A percentile compares a stretch with the other conserved stretches of the same genome.
These are phyloP conservation scores for Nemoura dubitans DNA, from an alignment of 2,888 invertebrate species.

Conservation along the genomic window DNA sequence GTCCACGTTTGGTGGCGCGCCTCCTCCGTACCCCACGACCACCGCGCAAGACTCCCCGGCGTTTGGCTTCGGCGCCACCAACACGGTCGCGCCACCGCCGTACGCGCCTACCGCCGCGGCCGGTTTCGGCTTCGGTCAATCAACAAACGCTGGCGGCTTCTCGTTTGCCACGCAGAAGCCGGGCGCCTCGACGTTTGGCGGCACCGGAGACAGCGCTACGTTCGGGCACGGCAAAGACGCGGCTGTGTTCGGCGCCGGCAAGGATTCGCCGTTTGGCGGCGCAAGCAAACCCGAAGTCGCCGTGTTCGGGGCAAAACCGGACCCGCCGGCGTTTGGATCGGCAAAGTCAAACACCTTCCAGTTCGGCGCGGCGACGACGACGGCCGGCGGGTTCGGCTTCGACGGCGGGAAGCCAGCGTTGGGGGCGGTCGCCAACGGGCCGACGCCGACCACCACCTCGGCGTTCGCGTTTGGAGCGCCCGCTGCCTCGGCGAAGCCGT, in stretches of 20 bases:
- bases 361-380: not conserved
- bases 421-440: not conserved
- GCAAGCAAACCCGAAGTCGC: not conserved
- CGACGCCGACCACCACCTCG: not conserved
- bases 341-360: not conserved
- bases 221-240: not conserved
- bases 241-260: not conserved
- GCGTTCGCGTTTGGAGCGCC: conserved; percentile 4
- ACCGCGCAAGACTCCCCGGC: not conserved
- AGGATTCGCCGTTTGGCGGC: not conserved
- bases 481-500: not conserved
- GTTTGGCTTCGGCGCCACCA: not conserved
- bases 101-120: not conserved
- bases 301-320: not conserved
- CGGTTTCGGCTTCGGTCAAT: not conserved
- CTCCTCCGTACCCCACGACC: not conserved
- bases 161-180: not conserved
- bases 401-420: not conserved
- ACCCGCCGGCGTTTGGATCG: not conserved
- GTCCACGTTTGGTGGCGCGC: not conserved
- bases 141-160: not conserved
- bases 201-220: not conserved
- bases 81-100: not conserved
- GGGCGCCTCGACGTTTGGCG: not conserved
- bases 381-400: conserved; percentile 9